Evolutionary conservation across 2,888 invertebrate species (phyloP).

Genomic region (Mythimna albipuncta): DNA sequence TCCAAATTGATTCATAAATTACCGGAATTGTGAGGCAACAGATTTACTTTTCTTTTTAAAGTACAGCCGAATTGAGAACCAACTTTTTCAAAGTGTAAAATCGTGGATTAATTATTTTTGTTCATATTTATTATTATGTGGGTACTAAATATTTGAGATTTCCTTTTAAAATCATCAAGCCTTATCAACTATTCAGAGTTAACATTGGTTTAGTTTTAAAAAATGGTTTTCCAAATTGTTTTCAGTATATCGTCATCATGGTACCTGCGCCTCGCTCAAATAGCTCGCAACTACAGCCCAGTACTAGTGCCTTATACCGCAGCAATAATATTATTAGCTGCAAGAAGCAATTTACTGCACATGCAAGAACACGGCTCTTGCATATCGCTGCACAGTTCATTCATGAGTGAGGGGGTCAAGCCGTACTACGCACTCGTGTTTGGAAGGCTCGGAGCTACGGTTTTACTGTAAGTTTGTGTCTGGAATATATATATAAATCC

Average conservation of each 20-base stretch:
- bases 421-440: constrained; percentile 90
- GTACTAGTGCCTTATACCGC: constrained; percentile 92
- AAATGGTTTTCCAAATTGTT: constrained; percentile 36
- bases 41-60: too few relatives aligned
- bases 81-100: too few relatives aligned
- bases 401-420: constrained; percentile 90
- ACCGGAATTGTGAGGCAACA: too few relatives aligned
- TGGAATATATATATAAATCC: constrained; percentile 59
- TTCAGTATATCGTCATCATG: constrained; percentile 90
- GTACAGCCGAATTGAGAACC: too few relatives aligned
- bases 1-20: too few relatives aligned
- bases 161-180: too few relatives aligned
- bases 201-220: neutral
- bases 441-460: constrained; percentile 83
- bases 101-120: too few relatives aligned
- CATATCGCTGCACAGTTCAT: constrained; percentile 89
- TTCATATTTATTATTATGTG: neutral
- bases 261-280: constrained; percentile 91
- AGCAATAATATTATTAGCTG: constrained; percentile 91
- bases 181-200: neutral
- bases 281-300: constrained; percentile 92
- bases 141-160: neutral
- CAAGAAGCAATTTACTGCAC: constrained; percentile 80
- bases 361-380: constrained; percentile 73
- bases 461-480: constrained; percentile 86